These are phyloP conservation scores for Leptocoma aspasia DNA, from an alignment of 2,113 vertebrate genomes.

Conservation along the genomic window DNA sequence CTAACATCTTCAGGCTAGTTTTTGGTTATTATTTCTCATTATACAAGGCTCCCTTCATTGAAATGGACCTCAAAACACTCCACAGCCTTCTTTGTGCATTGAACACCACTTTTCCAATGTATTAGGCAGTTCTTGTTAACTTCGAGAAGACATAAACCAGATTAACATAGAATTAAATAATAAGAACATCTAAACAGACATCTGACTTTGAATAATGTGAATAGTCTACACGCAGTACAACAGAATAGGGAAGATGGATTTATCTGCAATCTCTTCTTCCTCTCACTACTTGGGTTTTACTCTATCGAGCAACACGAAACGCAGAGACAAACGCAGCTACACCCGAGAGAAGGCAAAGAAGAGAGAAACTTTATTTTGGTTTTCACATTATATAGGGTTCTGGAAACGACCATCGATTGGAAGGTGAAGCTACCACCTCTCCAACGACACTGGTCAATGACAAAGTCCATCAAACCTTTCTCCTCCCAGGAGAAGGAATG, in stretches of 20 bases:
- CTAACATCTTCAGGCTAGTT: background rate
- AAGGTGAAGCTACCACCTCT: no score
- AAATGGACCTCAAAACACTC: background rate
- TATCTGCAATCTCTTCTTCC: background rate
- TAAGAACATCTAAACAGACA: background rate
- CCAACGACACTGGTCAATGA: no score
- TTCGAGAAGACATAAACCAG: background rate
- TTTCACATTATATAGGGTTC: no score
- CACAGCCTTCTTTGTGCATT: background rate
- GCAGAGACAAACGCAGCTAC: no score
- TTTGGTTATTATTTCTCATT: background rate
- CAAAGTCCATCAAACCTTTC: no score
- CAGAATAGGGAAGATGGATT: background rate
- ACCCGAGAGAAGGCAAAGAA: no score
- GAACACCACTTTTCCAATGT: background rate
- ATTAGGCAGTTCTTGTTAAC: background rate
- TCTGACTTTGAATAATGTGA: background rate
- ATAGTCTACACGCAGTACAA: rapidly evolving
- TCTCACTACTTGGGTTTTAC: background rate
- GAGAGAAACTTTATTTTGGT: no score
- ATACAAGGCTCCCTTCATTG: background rate
- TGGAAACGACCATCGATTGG: no score
- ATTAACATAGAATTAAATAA: background rate
- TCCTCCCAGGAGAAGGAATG: no score
- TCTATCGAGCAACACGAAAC: no score